These are phyloP conservation scores for Rhabdomys dilectus DNA, from an alignment of 2,113 vertebrate species.

Conservation along the genomic window DNA sequence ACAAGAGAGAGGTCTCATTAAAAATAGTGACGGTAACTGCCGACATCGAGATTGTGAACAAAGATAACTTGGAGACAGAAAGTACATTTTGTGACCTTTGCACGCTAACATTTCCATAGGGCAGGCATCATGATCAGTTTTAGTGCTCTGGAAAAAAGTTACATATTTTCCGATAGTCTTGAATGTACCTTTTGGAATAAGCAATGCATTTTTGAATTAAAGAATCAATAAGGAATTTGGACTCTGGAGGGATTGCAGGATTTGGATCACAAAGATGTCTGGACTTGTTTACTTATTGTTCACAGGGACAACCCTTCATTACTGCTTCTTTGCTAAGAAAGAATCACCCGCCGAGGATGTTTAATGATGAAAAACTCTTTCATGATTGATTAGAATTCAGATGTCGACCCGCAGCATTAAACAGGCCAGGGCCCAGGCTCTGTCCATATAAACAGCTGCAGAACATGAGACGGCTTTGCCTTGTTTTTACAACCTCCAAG, in stretches of 20 bases:
- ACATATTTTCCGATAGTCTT: neutral
- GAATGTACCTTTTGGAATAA: constrained; percentile 53
- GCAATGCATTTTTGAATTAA: constrained; percentile 56
- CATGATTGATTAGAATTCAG: constrained; percentile 8
- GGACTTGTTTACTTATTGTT: constrained; percentile 32
- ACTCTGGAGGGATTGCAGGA: neutral
- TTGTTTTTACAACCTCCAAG: constrained; percentile 60
- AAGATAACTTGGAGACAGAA: constrained; percentile 17
- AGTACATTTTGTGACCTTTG: constrained; percentile 22
- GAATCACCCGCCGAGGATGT: neutral
- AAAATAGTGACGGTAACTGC: constrained; percentile 2
- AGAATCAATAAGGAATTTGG: constrained; percentile 55
- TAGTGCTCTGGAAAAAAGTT: constrained; percentile 16
- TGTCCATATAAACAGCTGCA: constrained; percentile 36
- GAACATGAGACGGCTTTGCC: constrained; percentile 21
- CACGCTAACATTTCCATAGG: constrained; percentile 40
- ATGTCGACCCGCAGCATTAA: neutral
- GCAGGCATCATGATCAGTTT: constrained; percentile 30
- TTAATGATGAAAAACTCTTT: neutral
- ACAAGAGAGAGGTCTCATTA: constrained; percentile 11
- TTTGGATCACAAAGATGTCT: constrained; percentile 12
- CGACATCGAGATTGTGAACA: neutral
- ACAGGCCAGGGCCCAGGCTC: neutral
- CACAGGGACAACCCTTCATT: constrained; percentile 3
- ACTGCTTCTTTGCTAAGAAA: constrained; percentile 9